phyloP scores from a whole-genome alignment of 35 echinoderm and acorn worm species.

The Strongylocentrotus purpuratus region DNA sequence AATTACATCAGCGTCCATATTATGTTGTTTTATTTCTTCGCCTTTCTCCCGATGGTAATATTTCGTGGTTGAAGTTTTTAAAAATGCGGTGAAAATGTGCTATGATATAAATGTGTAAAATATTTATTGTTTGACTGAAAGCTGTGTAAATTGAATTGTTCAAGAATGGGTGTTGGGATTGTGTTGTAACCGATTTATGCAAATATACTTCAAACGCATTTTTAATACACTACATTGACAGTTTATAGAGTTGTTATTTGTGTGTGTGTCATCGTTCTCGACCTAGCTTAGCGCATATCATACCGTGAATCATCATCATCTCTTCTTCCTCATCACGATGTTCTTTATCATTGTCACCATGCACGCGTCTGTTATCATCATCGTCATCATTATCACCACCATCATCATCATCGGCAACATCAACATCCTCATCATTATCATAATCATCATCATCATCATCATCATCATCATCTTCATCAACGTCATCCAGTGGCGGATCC shows the following conservation, averaged over 20 bases:
- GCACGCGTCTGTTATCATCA: not conserved
- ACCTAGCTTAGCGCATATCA: too few species aligned
- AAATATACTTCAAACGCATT: constrained; percentile 6
- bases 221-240: not conserved
- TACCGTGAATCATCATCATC: not conserved
- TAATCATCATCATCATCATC: constrained; percentile 21
- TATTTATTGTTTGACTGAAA: constrained; percentile 19
- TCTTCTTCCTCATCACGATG: not conserved
- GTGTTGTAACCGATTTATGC: not conserved
- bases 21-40: too few species aligned
- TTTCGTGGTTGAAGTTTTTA: not conserved
- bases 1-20: too few species aligned
- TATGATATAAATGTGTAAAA: not conserved
- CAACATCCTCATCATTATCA: constrained; percentile 11
- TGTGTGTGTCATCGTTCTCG: not conserved
- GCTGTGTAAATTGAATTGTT: not conserved
- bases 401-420: constrained; percentile 38
- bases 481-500: too few species aligned
- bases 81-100: not conserved
- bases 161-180: not conserved
- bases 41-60: not conserved
- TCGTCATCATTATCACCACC: not conserved
- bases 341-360: not conserved
- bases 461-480: not conserved
- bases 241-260: not conserved